These are phyloP conservation scores for Agelastica alni DNA, from an alignment of 2,888 invertebrate genomes.

Conservation along the genomic window DNA sequence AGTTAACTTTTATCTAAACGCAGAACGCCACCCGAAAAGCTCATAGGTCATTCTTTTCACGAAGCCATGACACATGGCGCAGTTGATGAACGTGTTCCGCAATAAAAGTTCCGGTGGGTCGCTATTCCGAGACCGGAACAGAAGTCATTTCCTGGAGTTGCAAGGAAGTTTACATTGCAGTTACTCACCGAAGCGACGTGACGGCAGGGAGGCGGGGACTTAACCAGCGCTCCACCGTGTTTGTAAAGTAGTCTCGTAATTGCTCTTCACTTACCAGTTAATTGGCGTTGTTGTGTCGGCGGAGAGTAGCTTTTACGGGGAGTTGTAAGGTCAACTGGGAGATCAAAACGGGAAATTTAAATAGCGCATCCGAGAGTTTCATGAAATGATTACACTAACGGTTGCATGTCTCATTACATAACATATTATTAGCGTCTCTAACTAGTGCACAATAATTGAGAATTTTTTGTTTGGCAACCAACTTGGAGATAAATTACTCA, in stretches of 20 bases:
- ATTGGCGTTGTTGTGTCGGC: conserved; percentile 30
- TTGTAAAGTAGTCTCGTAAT: conserved; percentile 37
- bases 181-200: conserved; percentile 39
- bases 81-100: conserved; percentile 46
- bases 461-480: too few relatives aligned
- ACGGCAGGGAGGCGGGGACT: conserved; percentile 32
- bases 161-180: conserved; percentile 46
- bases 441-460: too few relatives aligned
- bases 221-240: conserved; percentile 40
- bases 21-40: conserved; percentile 11
- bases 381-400: too few relatives aligned
- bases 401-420: too few relatives aligned
- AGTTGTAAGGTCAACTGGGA: conserved; percentile 11
- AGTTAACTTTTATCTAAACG: too few relatives aligned
- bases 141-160: conserved; percentile 48
- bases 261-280: conserved; percentile 31
- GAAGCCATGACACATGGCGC: conserved; percentile 16
- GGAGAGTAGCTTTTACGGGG: conserved; percentile 16
- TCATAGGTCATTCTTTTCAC: conserved; percentile 16
- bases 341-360: not conserved
- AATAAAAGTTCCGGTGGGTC: conserved; percentile 48
- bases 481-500: too few relatives aligned
- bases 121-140: conserved; percentile 47
- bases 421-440: too few relatives aligned
- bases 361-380: not conserved